Percentiles rank a stretch among this genome's conserved stretches.
Evolutionary conservation across 2,797 vertebrate genomes (phyloP).

Genomic region (Enteromius viviparus): DNA sequence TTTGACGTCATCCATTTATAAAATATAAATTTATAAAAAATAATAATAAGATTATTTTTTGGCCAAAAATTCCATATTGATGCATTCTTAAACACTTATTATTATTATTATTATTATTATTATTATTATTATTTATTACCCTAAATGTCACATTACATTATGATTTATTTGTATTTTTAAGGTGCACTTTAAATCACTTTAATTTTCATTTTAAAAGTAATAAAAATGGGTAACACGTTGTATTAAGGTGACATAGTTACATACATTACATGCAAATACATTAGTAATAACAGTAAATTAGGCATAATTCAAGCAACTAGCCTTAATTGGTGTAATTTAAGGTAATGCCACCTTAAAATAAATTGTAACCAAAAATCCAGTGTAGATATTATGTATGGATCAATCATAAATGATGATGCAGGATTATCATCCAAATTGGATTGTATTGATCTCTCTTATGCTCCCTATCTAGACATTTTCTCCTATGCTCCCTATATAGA

Average conservation of each 20-base stretch:
- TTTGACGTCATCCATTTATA: not conserved
- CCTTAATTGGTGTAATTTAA: not conserved
- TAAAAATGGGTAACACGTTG: not conserved
- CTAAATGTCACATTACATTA: not conserved
- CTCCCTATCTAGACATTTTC: not conserved
- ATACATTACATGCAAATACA: not conserved
- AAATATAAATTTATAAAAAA: too few relatives aligned
- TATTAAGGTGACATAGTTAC: not conserved
- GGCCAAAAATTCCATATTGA: not conserved
- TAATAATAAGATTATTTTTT: not conserved
- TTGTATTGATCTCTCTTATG: not conserved
- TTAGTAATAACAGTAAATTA: constrained; percentile 1
- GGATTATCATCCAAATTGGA: not conserved
- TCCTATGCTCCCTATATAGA: constrained; percentile 70
- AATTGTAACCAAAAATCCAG: not conserved
- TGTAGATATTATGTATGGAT: not conserved
- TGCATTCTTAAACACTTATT: not conserved
- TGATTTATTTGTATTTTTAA: not conserved
- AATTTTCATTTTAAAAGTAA: not conserved
- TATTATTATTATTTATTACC: too few relatives aligned
- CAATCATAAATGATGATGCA: not conserved
- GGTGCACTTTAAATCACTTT: not conserved
- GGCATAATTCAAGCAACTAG: not conserved
- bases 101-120: too few relatives aligned
- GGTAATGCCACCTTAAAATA: not conserved